Evolutionary conservation across 1,140 invertebrate species (phyloP).

Genomic region (Radopholus similis): DNA sequence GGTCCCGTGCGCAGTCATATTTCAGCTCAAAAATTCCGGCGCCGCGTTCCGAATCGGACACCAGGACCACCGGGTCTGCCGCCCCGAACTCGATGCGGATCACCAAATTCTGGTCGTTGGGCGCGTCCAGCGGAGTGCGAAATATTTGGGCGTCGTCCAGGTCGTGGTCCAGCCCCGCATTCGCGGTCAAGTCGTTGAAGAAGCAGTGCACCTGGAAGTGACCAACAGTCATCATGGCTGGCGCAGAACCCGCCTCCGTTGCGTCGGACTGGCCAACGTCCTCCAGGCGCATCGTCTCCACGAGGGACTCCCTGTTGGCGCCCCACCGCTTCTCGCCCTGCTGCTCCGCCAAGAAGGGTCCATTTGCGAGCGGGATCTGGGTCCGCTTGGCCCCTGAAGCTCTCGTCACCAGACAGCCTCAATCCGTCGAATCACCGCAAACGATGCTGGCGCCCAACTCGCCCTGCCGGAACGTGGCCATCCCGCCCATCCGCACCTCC

Average conservation of each 20-base stretch:
- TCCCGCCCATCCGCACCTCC: neutral
- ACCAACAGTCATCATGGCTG: neutral
- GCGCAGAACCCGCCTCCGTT: too few species aligned
- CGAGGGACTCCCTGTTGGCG: neutral
- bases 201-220: too few species aligned
- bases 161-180: constrained; percentile 4
- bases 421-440: neutral
- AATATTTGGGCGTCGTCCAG: constrained; percentile 9
- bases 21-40: neutral
- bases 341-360: neutral
- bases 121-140: neutral
- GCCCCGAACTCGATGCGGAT: constrained; percentile 1
- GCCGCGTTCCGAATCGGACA: neutral
- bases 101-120: constrained; percentile 1
- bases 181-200: neutral
- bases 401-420: neutral
- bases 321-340: neutral
- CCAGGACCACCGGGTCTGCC: neutral
- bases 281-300: neutral
- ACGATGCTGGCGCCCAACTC: neutral
- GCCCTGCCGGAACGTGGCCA: neutral
- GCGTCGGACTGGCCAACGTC: neutral
- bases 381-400: neutral
- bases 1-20: neutral
- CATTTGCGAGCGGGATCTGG: constrained; percentile 1